A percentile compares a stretch with the other conserved stretches of the same genome.
Evolutionary conservation across 2,113 vertebrate species (phyloP).

Genomic region (Microcebus ravelobensis): DNA sequence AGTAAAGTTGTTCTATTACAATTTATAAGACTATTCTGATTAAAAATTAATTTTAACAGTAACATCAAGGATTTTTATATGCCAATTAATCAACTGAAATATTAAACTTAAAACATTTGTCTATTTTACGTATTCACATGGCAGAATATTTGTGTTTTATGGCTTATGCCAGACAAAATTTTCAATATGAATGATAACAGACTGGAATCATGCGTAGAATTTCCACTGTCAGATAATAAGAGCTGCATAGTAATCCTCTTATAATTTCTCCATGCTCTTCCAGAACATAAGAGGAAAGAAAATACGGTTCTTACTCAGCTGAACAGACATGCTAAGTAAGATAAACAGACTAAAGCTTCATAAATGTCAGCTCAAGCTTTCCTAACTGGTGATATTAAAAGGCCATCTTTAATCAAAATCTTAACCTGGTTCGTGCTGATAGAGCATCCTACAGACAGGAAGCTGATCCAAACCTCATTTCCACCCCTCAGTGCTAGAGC

Average conservation of each 20-base stretch:
- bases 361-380: conserved; percentile 31
- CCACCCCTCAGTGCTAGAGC: not conserved
- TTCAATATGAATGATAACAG: conserved; percentile 4
- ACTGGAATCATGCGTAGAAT: conserved; percentile 17
- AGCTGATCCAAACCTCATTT: not conserved
- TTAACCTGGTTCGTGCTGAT: not conserved
- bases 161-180: conserved; percentile 13
- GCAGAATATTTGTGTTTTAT: not conserved
- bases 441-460: not conserved
- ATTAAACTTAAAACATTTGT: not conserved
- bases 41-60: conserved; percentile 24
- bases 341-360: conserved; percentile 33
- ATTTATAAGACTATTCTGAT: not conserved
- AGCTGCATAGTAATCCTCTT: conserved; percentile 40
- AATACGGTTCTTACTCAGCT: not conserved
- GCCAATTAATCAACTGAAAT: not conserved
- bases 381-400: conserved; percentile 52
- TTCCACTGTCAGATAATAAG: conserved; percentile 54
- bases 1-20: not conserved
- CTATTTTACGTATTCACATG: not conserved
- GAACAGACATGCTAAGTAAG: conserved; percentile 23
- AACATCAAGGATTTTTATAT: not conserved
- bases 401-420: not conserved
- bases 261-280: conserved; percentile 46
- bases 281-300: conserved; percentile 48